A percentile compares a stretch with the other conserved stretches of the same genome.
phyloP scores from a whole-genome alignment of 2,113 vertebrate genomes.

The Haplochromis burtoni region DNA sequence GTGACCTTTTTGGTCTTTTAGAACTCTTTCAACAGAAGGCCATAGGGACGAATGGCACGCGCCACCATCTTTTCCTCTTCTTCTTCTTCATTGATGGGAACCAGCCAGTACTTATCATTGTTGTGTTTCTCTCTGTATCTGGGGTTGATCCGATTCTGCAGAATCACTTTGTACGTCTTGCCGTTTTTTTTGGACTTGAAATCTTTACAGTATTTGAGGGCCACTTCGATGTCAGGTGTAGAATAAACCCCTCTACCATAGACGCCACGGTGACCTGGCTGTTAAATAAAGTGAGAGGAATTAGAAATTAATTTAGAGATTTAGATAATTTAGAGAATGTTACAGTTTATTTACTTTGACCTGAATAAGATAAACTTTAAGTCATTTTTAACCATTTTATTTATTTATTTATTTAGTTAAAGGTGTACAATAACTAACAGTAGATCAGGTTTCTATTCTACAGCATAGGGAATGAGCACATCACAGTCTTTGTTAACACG shows the following conservation, averaged over 20 bases:
- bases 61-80: background rate
- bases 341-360: background rate
- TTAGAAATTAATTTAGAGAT: background rate
- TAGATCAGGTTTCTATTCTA: background rate
- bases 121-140: background rate
- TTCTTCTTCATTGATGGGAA: background rate
- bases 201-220: background rate
- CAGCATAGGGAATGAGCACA: background rate
- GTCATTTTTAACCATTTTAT: background rate
- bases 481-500: rapidly evolving
- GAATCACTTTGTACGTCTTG: background rate
- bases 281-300: background rate
- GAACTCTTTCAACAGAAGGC: background rate
- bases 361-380: background rate
- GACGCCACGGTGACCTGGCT: rapidly evolving
- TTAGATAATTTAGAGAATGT: background rate
- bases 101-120: background rate
- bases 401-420: background rate
- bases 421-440: background rate
- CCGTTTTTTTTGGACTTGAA: background rate
- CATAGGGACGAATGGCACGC: background rate
- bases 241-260: background rate
- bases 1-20: background rate
- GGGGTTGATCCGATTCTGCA: background rate
- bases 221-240: background rate